These are phyloP conservation scores for Lagorchestes hirsutus DNA, from an alignment of 2,797 vertebrate genomes.

Conservation along the genomic window DNA sequence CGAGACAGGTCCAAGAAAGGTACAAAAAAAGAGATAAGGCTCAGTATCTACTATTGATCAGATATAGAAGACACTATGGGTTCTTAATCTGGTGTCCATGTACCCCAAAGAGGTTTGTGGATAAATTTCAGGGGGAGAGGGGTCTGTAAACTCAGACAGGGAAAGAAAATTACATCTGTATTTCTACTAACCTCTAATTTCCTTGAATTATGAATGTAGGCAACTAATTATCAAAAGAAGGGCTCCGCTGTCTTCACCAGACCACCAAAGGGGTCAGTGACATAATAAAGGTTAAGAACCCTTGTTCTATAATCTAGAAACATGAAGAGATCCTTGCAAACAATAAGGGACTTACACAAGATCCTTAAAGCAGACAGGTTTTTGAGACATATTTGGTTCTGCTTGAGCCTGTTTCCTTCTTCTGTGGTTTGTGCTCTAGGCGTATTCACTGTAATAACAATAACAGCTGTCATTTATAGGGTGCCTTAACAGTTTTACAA, in stretches of 20 bases:
- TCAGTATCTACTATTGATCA: slow-evolving; percentile 21
- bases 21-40: slow-evolving; percentile 6
- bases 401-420: neutral
- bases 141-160: neutral
- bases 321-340: neutral
- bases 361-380: neutral
- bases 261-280: neutral
- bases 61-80: neutral
- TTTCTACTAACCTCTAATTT: neutral
- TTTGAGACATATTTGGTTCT: neutral
- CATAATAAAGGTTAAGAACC: neutral
- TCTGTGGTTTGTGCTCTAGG: neutral
- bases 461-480: neutral
- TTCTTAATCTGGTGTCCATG: neutral
- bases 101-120: neutral
- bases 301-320: neutral
- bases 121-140: neutral
- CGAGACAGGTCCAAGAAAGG: slow-evolving; percentile 31
- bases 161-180: neutral
- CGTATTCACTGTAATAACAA: neutral
- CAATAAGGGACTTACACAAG: neutral
- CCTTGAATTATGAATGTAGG: neutral
- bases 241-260: neutral
- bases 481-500: neutral
- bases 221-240: neutral